Conservation (phyloP, 2,888 invertebrate genomes). For the Thymelicus sylvestris region DNA sequence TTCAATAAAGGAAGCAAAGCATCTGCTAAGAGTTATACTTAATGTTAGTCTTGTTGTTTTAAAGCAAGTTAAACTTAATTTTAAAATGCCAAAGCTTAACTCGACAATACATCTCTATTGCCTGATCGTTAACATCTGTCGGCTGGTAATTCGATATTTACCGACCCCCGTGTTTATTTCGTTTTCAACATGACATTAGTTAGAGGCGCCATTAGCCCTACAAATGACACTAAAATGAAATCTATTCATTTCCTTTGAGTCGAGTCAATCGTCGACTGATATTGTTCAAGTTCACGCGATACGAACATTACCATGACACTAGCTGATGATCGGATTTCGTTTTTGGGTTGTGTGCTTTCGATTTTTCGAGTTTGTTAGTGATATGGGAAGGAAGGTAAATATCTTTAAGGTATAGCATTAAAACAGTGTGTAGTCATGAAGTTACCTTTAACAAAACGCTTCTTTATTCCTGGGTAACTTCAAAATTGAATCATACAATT, state of each 20-base stretch:
- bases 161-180: constrained; percentile 51
- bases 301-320: constrained; percentile 68
- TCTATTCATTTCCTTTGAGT: constrained; percentile 83
- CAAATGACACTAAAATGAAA: constrained; percentile 85
- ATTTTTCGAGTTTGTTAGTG: background rate
- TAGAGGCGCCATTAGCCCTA: constrained; percentile 78
- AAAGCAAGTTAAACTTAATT: too few relatives aligned
- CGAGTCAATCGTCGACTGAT: constrained; percentile 79
- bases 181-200: constrained; percentile 67
- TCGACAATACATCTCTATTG: constrained; percentile 42
- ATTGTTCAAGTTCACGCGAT: constrained; percentile 83
- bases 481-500: too few relatives aligned
- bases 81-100: constrained; percentile 10
- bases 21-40: too few relatives aligned
- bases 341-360: constrained; percentile 8
- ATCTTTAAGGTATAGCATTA: too few relatives aligned
- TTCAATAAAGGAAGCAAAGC: too few relatives aligned
- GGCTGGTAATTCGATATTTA: constrained; percentile 51
- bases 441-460: too few relatives aligned
- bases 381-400: background rate
- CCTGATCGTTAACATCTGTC: constrained; percentile 62
- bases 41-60: too few relatives aligned
- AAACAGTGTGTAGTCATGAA: too few relatives aligned
- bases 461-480: too few relatives aligned
- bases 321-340: constrained; percentile 50